Evolutionary conservation across 2,113 vertebrate genomes (phyloP).

Genomic region (Paratilapia polleni): DNA sequence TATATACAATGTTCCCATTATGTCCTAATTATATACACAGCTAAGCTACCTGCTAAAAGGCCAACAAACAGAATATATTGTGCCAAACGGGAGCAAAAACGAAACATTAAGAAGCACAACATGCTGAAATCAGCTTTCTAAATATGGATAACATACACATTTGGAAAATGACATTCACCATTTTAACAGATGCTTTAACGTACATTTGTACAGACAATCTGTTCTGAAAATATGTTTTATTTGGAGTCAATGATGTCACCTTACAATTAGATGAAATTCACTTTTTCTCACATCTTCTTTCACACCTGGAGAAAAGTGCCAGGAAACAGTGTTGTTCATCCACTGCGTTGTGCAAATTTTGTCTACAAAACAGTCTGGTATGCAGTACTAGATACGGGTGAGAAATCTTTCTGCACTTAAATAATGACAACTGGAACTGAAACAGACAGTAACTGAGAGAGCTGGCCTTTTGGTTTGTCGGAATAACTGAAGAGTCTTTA

Average conservation of each 20-base stretch:
- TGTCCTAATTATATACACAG: constrained; percentile 47
- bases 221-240: neutral
- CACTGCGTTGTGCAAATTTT: neutral
- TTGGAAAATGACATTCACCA: constrained; percentile 10
- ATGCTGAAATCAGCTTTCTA: neutral
- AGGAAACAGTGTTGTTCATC: neutral
- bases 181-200: neutral
- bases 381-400: neutral
- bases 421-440: neutral
- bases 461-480: neutral
- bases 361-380: neutral
- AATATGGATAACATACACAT: neutral
- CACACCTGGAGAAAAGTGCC: neutral
- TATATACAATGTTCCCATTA: constrained; percentile 70
- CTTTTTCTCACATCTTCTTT: neutral
- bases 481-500: neutral
- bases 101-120: neutral
- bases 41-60: constrained; percentile 31
- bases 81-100: constrained; percentile 14
- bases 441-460: neutral
- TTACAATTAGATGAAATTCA: neutral
- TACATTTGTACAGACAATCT: neutral
- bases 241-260: neutral
- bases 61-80: neutral
- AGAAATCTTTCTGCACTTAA: neutral